Base-by-base conservation (phyloP, 2,888 invertebrate genomes). In the Luperina nickerlii region DNA sequence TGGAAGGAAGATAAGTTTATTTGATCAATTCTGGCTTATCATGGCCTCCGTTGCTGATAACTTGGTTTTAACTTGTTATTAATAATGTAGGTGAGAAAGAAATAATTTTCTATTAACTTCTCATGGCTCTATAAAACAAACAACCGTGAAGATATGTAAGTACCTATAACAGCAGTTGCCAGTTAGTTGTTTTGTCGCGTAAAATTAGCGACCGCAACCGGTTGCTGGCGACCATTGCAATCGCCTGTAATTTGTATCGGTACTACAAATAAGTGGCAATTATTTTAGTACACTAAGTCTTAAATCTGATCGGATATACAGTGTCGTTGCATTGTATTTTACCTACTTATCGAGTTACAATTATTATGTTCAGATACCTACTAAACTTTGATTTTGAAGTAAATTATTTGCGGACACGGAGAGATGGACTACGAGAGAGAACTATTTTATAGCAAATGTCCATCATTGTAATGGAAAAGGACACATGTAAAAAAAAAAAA, bases 201-300 rank as follows among this genome's bases (percentile, higher is more conserved):
- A 62, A 85, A 85, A 86, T 81, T 78, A 74, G 78, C 66, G 20
- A 74, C 20, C 60, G 24, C 65, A 68, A 85, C 82, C 76, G 70
- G 81, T 87, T 75, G 38, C 54, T 68, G 15, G 48, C 62, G 42
- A 67, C 65, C 72, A 69, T 57, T 75, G 38, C 68, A n/a, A 67
- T 83, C n/a, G 51, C 32, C 63, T 32, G 78, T 83, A 79, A 83
- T 74, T 84, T 84, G 54, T 70, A 78, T 57, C 38, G 54, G 27
- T 65, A 48, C 38, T 57, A 78, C 73, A 82, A 83, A 74, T 79
- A 83, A 86, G 69, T 76, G 54, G 70, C 84, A 83, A 83, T 85
- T 79, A 83, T 78, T 66, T 86, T 51, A 65, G 60, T 74, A 38
- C 76, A 67, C 45, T 72, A 76, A 27, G 32, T 86, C 67, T 86